Evolutionary conservation across 2,888 invertebrate species (phyloP).

Genomic region (Ischnura elegans): DNA sequence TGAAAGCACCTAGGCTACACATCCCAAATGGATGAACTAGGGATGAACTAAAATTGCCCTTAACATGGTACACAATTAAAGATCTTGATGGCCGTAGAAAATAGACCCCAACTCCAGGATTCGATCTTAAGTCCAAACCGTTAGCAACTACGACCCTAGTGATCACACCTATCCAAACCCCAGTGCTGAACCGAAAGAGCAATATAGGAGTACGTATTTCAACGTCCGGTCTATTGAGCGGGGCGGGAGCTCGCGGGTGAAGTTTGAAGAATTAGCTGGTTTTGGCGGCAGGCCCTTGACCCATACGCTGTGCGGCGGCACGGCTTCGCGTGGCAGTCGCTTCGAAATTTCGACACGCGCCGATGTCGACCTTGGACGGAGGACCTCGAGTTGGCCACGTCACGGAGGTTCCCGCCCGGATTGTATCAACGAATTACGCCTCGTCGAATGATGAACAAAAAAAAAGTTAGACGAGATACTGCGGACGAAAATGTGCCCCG

Average conservation of each 20-base stretch:
- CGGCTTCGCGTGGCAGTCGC: background rate
- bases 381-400: background rate
- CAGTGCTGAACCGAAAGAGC: no score
- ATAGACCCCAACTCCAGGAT: no score
- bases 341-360: background rate
- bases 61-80: no score
- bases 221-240: no score
- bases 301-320: background rate
- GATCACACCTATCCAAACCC: no score
- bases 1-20: background rate
- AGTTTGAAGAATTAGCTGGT: background rate
- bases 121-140: no score
- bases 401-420: background rate
- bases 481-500: background rate
- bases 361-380: background rate
- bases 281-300: background rate
- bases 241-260: no score
- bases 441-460: background rate
- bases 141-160: no score
- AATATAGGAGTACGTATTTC: no score
- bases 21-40: no score
- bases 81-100: no score
- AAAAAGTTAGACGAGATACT: background rate
- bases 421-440: background rate
- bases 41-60: no score